Evolutionary conservation across 2,797 vertebrate species (phyloP), one percentile per base, ranked within the genome.

Genomic region (Spinibarbus caldwelli): DNA sequence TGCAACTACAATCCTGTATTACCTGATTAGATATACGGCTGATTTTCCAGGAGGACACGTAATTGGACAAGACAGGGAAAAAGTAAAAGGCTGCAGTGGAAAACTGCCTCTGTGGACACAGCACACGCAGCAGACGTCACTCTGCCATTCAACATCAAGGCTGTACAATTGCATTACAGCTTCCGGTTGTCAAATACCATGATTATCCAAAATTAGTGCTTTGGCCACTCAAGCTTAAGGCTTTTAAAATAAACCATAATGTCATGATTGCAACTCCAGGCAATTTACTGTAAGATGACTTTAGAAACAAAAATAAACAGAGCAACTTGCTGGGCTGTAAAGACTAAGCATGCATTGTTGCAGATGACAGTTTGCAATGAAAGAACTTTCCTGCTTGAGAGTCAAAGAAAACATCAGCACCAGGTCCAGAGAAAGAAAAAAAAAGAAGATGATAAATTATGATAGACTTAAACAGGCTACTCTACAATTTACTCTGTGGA

Each of bases 31-130:
- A 90, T 92, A 87, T 9, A 54, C 90, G 90, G 90, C 90, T 85
- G 87, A 89, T 87, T 90, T 89, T 92, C 92, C 88, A 72, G 85
- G 36, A 79, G 89, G 88, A 92, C 91, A 93, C 85, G 80, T 93
- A 93, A 94, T 93, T 94, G 91, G 89, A 93, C 76, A 85, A 92
- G 94, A 94, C 91, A 90, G 89, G 82, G 29, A 49, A 84, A 83
- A 84, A 82, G 88, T 86, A 90, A 90, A 90, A 80, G 26, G 88
- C 72, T 47, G 62, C 49, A 80, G 80, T 72, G 17, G 19, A 85
- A 85, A 78, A 31, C 5, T 0, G 17, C 43, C 36, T 80, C 57
- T 66, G 26, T 47, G 73, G 73, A 67, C 72, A 41, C 15, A 67
- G 41, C 68, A 15, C 26, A 34, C 1, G 47, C 36, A 66, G 54